Base-by-base conservation (phyloP, 2,888 invertebrate genomes). In the Microplitis manilae region DNA sequence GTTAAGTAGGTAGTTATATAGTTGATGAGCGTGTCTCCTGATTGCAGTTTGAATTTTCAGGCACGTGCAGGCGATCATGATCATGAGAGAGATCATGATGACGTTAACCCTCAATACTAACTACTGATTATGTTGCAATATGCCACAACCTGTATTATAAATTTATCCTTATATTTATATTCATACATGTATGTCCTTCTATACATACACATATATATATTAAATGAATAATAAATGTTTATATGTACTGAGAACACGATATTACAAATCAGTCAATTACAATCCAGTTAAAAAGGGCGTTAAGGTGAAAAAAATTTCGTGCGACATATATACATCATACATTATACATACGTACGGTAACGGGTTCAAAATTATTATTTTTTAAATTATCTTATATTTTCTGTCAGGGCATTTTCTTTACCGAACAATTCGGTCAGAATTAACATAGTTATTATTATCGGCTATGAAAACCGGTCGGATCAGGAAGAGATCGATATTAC, bases 351-450 rank as follows among this genome's bases (percentile, higher is more conserved):
- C 30, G 30, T 4, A 30, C 30, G 30, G 2, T 30, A 30, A 30
- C 30, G 30, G 30, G 30, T 30, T 30, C 30, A 30, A 30, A 30
- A 30, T 2, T 30, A 30, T 30, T 30, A 30, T 30, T 30, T 30
- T 30, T 30, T 30, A 30, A 30, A 30, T 30, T 30, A 30, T 30
- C 30, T 30, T 30, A 30, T 50, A 68, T 59, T 74, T 74, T 60
- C 40, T 74, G 59, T 60, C 73, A 6, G 50, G 50, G 13, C 50
- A 50, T 75, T 78, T 80, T 77, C 77, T 80, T 80, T 80, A 79
- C 77, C 64, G 70, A 75, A 77, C 76, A 79, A 81, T 78, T 79
- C 80, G 78, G 77, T 80, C 80, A 79, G 70, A 73, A 80, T 82
- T 81, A 80, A 65, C 81, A 79, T 82, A 81, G 76, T 72, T 73